These are phyloP conservation scores for Leptobrachium leishanense DNA, from an alignment of 2,113 vertebrate species.

Conservation along the genomic window DNA sequence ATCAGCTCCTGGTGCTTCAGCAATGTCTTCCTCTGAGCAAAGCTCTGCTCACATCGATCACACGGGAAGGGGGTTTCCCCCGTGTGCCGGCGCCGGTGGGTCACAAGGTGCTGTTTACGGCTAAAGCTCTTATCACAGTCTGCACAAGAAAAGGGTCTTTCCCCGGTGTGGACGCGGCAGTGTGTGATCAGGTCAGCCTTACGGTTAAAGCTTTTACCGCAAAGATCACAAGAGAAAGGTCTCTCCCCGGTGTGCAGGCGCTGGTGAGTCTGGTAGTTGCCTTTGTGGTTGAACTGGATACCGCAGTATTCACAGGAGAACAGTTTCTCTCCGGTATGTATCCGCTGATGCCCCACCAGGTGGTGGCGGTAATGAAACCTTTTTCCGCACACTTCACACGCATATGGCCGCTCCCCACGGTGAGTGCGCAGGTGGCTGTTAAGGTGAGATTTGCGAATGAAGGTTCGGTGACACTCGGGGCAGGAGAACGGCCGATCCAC, in stretches of 20 bases:
- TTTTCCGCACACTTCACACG: slow-evolving; percentile 33
- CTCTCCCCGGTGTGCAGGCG: slow-evolving; percentile 40
- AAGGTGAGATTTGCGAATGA: slow-evolving; percentile 40
- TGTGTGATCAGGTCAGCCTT: slow-evolving; percentile 35
- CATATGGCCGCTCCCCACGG: slow-evolving; percentile 32
- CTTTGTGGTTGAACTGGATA: slow-evolving; percentile 29
- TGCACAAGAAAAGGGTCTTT: slow-evolving; percentile 25
- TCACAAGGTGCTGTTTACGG: slow-evolving; percentile 43
- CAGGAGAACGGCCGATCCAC: slow-evolving; percentile 29
- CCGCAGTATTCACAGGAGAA: slow-evolving; percentile 45
- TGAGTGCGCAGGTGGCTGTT: slow-evolving; percentile 34
- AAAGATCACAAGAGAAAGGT: slow-evolving; percentile 43
- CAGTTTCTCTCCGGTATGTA: slow-evolving; percentile 44
- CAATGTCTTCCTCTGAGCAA: slow-evolving; percentile 30
- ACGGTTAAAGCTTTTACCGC: slow-evolving; percentile 45
- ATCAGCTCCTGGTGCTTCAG: slow-evolving; percentile 20
- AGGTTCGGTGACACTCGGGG: slow-evolving; percentile 35
- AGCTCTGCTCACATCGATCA: slow-evolving; percentile 29
- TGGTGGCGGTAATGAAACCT: slow-evolving; percentile 35
- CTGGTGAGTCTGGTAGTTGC: slow-evolving; percentile 40
- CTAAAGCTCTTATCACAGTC: slow-evolving; percentile 38
- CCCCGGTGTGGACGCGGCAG: slow-evolving; percentile 40
- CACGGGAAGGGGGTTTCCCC: slow-evolving; percentile 34
- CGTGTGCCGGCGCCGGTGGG: slow-evolving; percentile 25
- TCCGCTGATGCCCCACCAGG: slow-evolving; percentile 33